A percentile compares a stretch with the other conserved stretches of the same genome.
Conservation (phyloP, 2,888 invertebrate species). For the Calameuta filiformis region DNA sequence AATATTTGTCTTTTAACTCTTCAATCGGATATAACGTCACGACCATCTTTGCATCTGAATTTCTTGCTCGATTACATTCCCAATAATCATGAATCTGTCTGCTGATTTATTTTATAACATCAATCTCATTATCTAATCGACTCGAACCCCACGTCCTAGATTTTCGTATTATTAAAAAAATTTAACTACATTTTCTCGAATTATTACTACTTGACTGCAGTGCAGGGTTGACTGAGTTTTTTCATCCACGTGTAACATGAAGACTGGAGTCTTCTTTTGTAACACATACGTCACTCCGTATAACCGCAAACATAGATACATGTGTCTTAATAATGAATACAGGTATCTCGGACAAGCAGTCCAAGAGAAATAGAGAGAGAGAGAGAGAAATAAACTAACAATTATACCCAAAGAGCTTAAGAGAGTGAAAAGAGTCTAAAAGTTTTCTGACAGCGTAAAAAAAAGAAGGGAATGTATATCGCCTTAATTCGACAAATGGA, state of each 20-base stretch:
- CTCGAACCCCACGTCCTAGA: neutral
- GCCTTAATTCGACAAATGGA: constrained; percentile 21
- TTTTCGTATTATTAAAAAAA: neutral
- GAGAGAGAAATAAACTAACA: neutral
- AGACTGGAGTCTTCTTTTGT: neutral
- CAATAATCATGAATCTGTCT: neutral
- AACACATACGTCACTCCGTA: neutral
- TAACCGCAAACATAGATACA: neutral
- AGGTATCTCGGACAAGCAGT: neutral
- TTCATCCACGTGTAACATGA: neutral
- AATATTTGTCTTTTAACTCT: neutral
- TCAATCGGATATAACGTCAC: neutral
- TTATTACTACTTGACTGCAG: neutral
- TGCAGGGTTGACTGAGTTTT: neutral
- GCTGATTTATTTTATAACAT: neutral
- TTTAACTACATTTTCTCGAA: neutral
- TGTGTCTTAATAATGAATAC: neutral
- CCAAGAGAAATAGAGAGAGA: neutral
- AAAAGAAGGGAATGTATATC: neutral
- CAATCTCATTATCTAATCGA: neutral
- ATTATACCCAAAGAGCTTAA: neutral
- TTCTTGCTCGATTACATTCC: neutral
- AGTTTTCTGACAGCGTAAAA: neutral
- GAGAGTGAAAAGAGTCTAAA: neutral
- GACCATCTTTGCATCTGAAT: neutral